Base-by-base conservation (phyloP, 1,140 invertebrate species). In the Habropoda laboriosa region DNA sequence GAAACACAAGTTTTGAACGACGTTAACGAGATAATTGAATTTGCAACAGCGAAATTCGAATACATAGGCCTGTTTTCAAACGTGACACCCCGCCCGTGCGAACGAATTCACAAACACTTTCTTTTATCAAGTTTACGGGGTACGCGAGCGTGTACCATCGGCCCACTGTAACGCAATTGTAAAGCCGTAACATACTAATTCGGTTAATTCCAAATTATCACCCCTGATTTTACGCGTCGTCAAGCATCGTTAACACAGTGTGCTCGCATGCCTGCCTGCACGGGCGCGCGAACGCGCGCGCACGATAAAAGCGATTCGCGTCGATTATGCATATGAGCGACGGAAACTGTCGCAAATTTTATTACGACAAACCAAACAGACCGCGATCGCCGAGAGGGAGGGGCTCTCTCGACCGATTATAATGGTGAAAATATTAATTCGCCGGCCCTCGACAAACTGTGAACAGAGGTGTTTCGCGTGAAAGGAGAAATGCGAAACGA, bases 201-300 rank as follows among this genome's bases (percentile, higher is more conserved):
- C 82, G 68, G 82, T 76, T 83, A 79, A 80, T 85, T 85, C 82
- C 83, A 78, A 84, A 79, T 75, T 84, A 84, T 84, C 82, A 79
- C 83, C 82, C 78, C 78, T 84, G 83, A 85, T 85, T 85, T 85
- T 80, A 80, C 83, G 77, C 83, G 78, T 80, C 82, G 67, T 51
- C 66, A 35, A 66, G 72, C 78, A 76, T 76, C 71, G 71, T 79
- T 79, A 73, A 79, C 68, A 45, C 58, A 27, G 30, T 55, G 55
- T 13, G 18, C 35, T 21, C 30, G 63, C 12, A 35, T 40, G 71
- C 40, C 49, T 42, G 40, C 3, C 24, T 42, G 21, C 32, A 27
- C 55, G 64, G 21, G 45, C 8, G 45, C 0, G 45, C 3, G 8
- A 5, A 49, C 49, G 61, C 21, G 55, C 18, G n/a, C 42, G 47